Conservation (phyloP, 2,113 vertebrate species). For the Cyphomyrus plagiostoma region DNA sequence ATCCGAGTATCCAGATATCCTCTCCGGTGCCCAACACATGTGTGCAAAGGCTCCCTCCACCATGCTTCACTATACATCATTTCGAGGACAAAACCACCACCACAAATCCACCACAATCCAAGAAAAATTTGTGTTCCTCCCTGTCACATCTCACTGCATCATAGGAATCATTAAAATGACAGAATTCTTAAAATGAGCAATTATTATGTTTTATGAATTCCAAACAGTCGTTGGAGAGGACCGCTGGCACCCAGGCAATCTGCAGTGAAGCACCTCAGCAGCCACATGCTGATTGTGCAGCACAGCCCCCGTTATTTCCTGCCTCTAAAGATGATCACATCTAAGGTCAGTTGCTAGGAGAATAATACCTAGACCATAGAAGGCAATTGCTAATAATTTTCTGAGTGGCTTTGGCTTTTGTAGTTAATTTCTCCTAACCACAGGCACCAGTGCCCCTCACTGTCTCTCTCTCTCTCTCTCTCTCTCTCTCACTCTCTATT, state of each 20-base stretch:
- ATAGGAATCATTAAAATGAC: background rate
- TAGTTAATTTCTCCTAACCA: background rate
- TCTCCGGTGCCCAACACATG: background rate
- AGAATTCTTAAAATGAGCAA: background rate
- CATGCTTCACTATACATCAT: background rate
- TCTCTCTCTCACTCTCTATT: background rate
- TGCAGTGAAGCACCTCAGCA: background rate
- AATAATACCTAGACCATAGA: slow-evolving; percentile 1
- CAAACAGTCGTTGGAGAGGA: background rate
- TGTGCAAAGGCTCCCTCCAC: background rate
- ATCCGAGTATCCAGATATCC: background rate
- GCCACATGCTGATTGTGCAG: background rate
- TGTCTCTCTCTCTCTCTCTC: background rate
- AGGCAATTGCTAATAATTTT: background rate
- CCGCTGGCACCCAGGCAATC: background rate
- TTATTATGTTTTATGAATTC: background rate
- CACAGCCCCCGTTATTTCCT: background rate
- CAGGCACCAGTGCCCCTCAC: background rate
- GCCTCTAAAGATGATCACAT: background rate
- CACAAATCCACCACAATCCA: background rate
- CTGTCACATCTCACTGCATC: background rate
- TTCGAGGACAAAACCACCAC: background rate
- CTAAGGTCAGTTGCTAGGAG: slow-evolving; percentile 3
- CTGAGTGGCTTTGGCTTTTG: background rate
- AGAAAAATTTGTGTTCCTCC: background rate